phyloP scores from a whole-genome alignment of 1,140 invertebrate species.

The Anastrepha ludens region DNA sequence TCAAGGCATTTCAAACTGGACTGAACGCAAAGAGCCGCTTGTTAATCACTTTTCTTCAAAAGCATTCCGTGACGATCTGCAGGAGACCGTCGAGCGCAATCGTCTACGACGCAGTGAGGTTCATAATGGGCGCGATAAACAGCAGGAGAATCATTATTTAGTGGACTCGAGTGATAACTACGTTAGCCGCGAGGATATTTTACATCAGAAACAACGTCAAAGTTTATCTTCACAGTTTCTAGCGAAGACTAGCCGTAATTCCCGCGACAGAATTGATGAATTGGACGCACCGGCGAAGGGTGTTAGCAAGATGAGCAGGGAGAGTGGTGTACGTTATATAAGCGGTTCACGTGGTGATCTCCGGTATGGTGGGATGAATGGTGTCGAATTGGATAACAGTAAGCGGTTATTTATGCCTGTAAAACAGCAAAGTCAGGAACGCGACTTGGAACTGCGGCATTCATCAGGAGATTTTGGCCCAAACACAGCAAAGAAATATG shows the following conservation, averaged over 20 bases:
- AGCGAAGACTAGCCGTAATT: conserved; percentile 66
- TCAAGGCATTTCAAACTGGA: conserved; percentile 86
- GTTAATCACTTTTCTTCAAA: conserved; percentile 70
- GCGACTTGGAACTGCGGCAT: not conserved
- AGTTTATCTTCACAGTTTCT: conserved; percentile 70
- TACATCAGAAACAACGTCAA: conserved; percentile 71
- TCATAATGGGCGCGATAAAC: conserved; percentile 46
- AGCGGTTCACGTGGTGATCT: conserved; percentile 58
- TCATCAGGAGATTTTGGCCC: not conserved
- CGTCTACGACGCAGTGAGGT: conserved; percentile 63
- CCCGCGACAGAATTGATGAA: conserved; percentile 65
- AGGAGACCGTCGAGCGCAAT: conserved; percentile 71
- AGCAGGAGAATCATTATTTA: conserved; percentile 11
- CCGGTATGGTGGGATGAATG: conserved; percentile 57
- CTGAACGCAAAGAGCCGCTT: conserved; percentile 77
- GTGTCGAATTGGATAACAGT: conserved; percentile 52
- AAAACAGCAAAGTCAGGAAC: conserved; percentile 57
- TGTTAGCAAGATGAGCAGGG: conserved; percentile 4
- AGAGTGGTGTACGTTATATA: conserved; percentile 58
- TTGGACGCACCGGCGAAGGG: conserved; percentile 64
- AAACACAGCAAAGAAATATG: not conserved
- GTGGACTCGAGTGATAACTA: conserved; percentile 63
- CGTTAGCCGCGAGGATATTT: conserved; percentile 70
- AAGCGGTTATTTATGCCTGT: not conserved
- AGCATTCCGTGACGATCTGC: conserved; percentile 72